phyloP scores from a whole-genome alignment of 64 coral and sea anemone genomes.

The Trachythela sp. region DNA sequence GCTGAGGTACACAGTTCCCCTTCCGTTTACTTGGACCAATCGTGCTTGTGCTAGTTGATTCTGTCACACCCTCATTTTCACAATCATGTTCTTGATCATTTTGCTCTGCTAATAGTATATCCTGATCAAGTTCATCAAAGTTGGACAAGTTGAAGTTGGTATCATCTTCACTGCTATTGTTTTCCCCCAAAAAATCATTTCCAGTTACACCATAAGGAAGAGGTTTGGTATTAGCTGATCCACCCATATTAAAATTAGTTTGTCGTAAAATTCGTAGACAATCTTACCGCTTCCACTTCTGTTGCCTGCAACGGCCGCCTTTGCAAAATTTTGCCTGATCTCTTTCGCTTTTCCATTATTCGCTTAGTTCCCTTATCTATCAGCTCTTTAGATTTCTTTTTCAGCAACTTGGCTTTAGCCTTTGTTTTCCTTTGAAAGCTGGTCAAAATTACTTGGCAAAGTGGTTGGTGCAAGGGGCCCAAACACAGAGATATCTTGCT shows the following conservation, averaged over 20 bases:
- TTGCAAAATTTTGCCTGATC: slow-evolving; percentile 44
- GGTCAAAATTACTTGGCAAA: slow-evolving; percentile 32
- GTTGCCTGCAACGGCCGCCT: slow-evolving; percentile 44
- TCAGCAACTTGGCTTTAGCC: neutral
- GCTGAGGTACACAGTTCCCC: slow-evolving; percentile 2
- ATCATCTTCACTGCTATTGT: neutral
- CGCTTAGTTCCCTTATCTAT: slow-evolving; percentile 45
- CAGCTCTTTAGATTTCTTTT: slow-evolving; percentile 27
- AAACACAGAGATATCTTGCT: neutral
- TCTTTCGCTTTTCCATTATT: slow-evolving; percentile 47
- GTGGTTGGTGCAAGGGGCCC: slow-evolving; percentile 2
- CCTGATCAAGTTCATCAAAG: neutral
- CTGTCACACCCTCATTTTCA: neutral
- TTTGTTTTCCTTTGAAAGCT: slow-evolving; percentile 28
- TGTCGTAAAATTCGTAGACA: slow-evolving; percentile 51
- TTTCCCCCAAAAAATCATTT: slow-evolving; percentile 36
- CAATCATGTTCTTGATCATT: neutral
- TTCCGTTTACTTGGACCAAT: slow-evolving; percentile 2
- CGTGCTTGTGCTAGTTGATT: slow-evolving; percentile 9
- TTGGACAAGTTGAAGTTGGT: no score
- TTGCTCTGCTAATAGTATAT: neutral
- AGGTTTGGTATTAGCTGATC: slow-evolving; percentile 30
- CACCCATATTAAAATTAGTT: slow-evolving; percentile 40
- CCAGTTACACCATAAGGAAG: slow-evolving; percentile 43
- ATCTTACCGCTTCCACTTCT: slow-evolving; percentile 52